Base-by-base conservation (phyloP, 2,888 invertebrate species). In the Pomacea canaliculata region DNA sequence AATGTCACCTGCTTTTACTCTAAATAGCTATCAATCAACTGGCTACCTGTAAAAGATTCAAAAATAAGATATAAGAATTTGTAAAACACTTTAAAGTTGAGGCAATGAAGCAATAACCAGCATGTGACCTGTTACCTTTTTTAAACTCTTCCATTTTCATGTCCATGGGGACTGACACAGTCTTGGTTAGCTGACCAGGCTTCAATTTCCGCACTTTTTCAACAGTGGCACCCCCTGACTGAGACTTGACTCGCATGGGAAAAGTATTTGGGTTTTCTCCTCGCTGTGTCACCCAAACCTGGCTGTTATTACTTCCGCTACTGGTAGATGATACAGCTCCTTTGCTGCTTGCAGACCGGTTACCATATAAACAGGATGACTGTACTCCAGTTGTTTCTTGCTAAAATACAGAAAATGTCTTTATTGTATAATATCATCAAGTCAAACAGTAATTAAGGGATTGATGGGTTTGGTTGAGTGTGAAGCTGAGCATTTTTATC, bases 121-220 rank as follows among this genome's bases (percentile, higher is more conserved):
- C 37, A 37, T 37, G 37, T 37, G 37, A 37, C 37, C 37, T 37
- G 70, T 73, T 75, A 87, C 87, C 86, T 86, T 83, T 86, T 69
- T 80, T 83, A 68, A 81, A 85, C 72, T 84, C 84, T 23, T 80
- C 82, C 48, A 83, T 84, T 71, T 86, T 86, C 85, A 85, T 84
- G 68, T 86, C 83, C 49, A 80, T 79, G 10, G 87, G 87, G 70
- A 86, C 78, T 0, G 86, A 86, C 18, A 79, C 76, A 13, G 87
- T 86, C 71, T 86, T 84, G 16, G 79, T 84, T 62, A 85, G 78
- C 23, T 68, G 60, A 19, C 69, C 75, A 5, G 76, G 65, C 27
- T 78, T 66, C 23, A 76, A 76, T 27, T 56, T 23, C 10, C 71
- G 71, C 59, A 78, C 67, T 12, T 76, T 75, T 8, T 73, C 73